Evolutionary conservation across 2,888 invertebrate genomes (phyloP).

Genomic region (Xestia sexstrigata): DNA sequence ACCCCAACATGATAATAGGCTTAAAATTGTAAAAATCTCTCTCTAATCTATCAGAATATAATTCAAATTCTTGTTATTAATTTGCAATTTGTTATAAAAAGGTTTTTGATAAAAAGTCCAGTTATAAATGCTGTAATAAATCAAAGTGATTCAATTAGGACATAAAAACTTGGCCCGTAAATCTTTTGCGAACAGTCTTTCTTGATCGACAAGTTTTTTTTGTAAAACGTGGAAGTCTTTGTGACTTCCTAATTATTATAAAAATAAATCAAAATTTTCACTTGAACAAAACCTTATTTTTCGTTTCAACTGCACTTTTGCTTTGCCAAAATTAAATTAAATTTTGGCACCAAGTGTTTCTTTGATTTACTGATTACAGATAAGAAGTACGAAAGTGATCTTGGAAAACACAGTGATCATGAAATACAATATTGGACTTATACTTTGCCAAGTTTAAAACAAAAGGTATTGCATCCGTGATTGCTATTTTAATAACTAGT

Average conservation of each 20-base stretch:
- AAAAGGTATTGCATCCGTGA: background rate
- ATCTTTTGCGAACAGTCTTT: conserved; percentile 25
- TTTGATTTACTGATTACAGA: conserved; percentile 17
- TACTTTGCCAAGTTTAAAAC: conserved; percentile 15
- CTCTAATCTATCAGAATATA: background rate
- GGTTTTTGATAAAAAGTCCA: conserved; percentile 39
- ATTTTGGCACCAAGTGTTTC: conserved; percentile 33
- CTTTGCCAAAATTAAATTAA: conserved; percentile 30
- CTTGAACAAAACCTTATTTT: background rate
- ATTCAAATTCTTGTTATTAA: conserved; percentile 2
- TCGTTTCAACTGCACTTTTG: background rate
- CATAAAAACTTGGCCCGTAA: conserved; percentile 26
- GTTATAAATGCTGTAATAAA: conserved; percentile 42
- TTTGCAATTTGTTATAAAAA: conserved; percentile 31
- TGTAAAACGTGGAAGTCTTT: conserved; percentile 12
- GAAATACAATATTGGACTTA: background rate
- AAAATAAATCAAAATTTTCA: conserved; percentile 5
- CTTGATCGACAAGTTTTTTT: conserved; percentile 35
- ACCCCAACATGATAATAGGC: background rate
- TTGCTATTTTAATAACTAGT: background rate
- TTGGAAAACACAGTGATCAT: conserved; percentile 16
- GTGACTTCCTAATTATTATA: conserved; percentile 9
- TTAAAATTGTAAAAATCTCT: background rate
- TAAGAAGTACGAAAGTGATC: conserved; percentile 3
- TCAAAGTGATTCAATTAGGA: conserved; percentile 46